Conservation (phyloP, 2,113 vertebrate genomes). For the Amazona vittata region DNA sequence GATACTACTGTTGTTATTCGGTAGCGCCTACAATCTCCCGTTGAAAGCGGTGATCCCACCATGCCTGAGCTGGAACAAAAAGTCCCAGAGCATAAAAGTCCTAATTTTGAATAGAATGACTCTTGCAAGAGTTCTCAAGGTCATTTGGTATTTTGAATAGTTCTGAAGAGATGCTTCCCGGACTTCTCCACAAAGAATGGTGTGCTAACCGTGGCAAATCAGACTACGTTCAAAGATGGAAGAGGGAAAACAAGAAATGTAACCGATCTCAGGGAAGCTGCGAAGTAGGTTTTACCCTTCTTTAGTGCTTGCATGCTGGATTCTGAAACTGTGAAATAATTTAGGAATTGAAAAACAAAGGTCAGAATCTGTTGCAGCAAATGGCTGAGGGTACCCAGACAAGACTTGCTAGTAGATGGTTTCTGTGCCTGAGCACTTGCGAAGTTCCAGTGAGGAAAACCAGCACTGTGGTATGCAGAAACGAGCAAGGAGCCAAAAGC, state of each 20-base stretch:
- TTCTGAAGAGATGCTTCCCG: slow-evolving; percentile 94
- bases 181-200: slow-evolving; percentile 89
- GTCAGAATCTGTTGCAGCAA: background rate
- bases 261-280: slow-evolving; percentile 85
- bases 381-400: background rate
- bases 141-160: slow-evolving; percentile 74
- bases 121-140: background rate
- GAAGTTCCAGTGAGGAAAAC: background rate
- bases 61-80: background rate
- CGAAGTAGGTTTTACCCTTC: slow-evolving; percentile 82
- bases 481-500: background rate
- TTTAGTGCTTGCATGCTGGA: background rate
- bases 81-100: background rate
- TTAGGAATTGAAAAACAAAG: background rate
- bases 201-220: slow-evolving; percentile 84
- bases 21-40: background rate
- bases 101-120: background rate
- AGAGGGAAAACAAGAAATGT: slow-evolving; percentile 81
- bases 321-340: background rate
- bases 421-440: background rate
- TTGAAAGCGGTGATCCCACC: background rate
- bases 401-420: background rate
- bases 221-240: slow-evolving; percentile 86
- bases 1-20: background rate
- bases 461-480: background rate